phyloP scores from a whole-genome alignment of 1,140 invertebrate species.

The Sitobion miscanthi region DNA sequence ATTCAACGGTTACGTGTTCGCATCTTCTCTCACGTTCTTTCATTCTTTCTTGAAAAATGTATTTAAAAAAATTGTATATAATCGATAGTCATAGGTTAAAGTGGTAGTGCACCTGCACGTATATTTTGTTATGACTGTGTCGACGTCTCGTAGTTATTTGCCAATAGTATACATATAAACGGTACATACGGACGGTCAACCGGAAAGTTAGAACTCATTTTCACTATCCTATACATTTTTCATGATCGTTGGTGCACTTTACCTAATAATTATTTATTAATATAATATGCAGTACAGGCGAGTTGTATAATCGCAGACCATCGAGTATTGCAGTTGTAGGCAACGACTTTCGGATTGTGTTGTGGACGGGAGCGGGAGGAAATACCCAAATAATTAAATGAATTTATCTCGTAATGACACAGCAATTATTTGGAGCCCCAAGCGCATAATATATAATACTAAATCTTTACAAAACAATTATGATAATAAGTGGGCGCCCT shows the following conservation, averaged over 20 bases:
- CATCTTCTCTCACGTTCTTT: background rate
- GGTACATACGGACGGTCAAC: background rate
- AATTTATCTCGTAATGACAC: too few relatives aligned
- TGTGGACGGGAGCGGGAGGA: too few relatives aligned
- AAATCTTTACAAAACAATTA: too few relatives aligned
- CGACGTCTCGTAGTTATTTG: background rate
- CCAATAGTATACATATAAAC: background rate
- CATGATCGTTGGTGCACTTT: background rate
- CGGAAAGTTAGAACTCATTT: constrained; percentile 1
- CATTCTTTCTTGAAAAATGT: background rate
- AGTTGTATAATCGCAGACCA: too few relatives aligned
- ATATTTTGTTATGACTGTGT: background rate
- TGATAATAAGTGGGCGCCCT: too few relatives aligned
- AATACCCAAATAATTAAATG: too few relatives aligned
- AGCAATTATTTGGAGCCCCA: too few relatives aligned
- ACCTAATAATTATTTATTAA: background rate
- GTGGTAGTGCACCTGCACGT: background rate
- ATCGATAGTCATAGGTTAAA: background rate
- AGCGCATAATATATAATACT: too few relatives aligned
- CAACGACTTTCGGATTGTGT: too few relatives aligned
- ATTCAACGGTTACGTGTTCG: background rate
- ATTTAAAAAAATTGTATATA: background rate
- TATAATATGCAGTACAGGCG: background rate
- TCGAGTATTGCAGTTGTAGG: constrained; percentile 68
- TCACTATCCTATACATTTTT: background rate